Evolutionary conservation across 1,140 invertebrate species (phyloP).

Genomic region (Varroa destructor): DNA sequence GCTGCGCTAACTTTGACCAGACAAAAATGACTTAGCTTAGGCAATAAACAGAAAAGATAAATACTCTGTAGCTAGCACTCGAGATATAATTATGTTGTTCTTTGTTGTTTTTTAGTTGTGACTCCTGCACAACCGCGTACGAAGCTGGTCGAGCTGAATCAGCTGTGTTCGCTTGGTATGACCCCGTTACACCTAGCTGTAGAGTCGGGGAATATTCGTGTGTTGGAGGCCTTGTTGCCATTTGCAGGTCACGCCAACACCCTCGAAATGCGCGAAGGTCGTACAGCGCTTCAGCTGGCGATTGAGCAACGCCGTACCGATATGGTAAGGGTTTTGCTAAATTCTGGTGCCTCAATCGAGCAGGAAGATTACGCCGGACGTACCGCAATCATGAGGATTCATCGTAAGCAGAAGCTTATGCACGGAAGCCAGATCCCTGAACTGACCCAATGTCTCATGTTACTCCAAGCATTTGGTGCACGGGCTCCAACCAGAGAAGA

Average conservation of each 20-base stretch:
- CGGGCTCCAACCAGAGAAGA: not conserved
- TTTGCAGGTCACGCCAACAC: not conserved
- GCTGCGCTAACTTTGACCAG: no score
- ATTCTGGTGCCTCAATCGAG: not conserved
- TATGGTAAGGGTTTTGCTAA: not conserved
- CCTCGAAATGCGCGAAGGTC: conserved; percentile 14
- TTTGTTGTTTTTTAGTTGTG: not conserved
- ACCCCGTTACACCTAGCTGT: conserved; percentile 14
- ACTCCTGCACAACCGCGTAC: conserved; percentile 8
- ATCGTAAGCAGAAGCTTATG: not conserved
- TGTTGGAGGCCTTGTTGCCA: not conserved
- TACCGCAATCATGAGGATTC: not conserved
- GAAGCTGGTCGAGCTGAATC: not conserved
- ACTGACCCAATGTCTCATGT: not conserved
- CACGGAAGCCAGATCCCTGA: not conserved
- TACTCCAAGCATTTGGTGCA: conserved; percentile 6
- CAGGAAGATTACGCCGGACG: not conserved
- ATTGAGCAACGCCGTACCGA: conserved; percentile 1
- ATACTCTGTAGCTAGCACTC: no score
- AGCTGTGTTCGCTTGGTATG: conserved; percentile 20
- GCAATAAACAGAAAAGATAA: no score
- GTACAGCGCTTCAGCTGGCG: conserved; percentile 18
- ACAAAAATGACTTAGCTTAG: no score
- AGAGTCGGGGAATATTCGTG: not conserved
- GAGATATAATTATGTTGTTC: no score